Evolutionary conservation across 2,888 invertebrate genomes (phyloP).

Genomic region (Habroteleia sp.): DNA sequence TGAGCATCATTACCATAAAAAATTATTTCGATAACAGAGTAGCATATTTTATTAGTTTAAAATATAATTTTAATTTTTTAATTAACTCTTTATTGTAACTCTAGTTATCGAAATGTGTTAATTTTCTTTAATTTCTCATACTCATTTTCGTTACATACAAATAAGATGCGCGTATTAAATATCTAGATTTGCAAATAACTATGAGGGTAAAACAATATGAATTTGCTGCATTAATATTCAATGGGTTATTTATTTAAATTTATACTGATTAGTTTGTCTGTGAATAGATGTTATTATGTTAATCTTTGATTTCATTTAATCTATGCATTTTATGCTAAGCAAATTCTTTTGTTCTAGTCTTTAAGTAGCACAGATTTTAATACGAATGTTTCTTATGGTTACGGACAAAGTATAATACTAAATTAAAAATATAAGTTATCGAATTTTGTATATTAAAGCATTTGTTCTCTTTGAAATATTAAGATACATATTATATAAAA

Average conservation of each 20-base stretch:
- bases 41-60: too few species aligned
- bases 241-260: too few species aligned
- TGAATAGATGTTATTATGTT: too few species aligned
- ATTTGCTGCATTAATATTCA: conserved; percentile 4
- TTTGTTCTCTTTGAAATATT: background rate
- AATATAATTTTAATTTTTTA: too few species aligned
- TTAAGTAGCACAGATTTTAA: conserved; percentile 28
- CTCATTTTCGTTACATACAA: background rate
- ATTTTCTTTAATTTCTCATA: too few species aligned
- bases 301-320: background rate
- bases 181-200: background rate
- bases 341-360: conserved; percentile 15
- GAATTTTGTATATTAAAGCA: too few species aligned
- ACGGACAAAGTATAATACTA: conserved; percentile 66
- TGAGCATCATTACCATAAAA: too few species aligned
- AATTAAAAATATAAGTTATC: background rate
- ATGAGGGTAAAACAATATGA: background rate
- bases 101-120: too few species aligned
- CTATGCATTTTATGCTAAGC: background rate
- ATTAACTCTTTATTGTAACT: too few species aligned
- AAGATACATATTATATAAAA: background rate
- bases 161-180: background rate
- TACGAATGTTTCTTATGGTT: conserved; percentile 8
- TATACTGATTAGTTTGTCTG: too few species aligned
- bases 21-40: background rate